phyloP scores from a whole-genome alignment of 2,888 invertebrate species.

The Plebejus anna region DNA sequence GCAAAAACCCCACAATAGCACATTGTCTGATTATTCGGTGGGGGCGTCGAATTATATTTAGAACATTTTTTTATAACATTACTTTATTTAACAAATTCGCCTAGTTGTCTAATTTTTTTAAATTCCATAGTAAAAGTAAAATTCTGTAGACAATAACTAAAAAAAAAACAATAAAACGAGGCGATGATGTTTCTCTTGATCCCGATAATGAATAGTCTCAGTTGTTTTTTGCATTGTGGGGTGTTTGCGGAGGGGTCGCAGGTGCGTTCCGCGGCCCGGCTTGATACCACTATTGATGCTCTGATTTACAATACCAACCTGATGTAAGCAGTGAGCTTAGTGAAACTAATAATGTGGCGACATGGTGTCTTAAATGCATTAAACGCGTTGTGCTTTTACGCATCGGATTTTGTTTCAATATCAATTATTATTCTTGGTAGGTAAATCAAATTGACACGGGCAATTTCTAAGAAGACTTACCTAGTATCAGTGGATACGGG shows the following conservation, averaged over 20 bases:
- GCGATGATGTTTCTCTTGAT: not conserved
- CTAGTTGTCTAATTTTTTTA: too few relatives aligned
- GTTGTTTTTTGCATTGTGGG: constrained; percentile 25
- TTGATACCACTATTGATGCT: constrained; percentile 54
- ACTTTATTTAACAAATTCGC: too few relatives aligned
- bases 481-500: not conserved
- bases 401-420: too few relatives aligned
- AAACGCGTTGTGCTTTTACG: too few relatives aligned
- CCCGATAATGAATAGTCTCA: constrained; percentile 17
- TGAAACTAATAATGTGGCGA: not conserved
- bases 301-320: constrained; percentile 42
- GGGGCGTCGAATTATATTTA: too few relatives aligned
- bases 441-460: too few relatives aligned
- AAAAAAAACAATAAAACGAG: not conserved
- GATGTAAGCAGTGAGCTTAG: not conserved
- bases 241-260: constrained; percentile 43
- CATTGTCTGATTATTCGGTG: too few relatives aligned
- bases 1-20: too few relatives aligned
- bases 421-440: too few relatives aligned
- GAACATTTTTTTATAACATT: too few relatives aligned
- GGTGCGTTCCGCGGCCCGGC: constrained; percentile 51
- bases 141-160: too few relatives aligned
- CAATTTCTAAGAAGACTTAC: not conserved
- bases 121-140: too few relatives aligned
- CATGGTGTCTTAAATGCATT: not conserved